These are phyloP conservation scores for Pangasius macronema DNA, from an alignment of 2,797 vertebrate genomes.

Conservation along the genomic window DNA sequence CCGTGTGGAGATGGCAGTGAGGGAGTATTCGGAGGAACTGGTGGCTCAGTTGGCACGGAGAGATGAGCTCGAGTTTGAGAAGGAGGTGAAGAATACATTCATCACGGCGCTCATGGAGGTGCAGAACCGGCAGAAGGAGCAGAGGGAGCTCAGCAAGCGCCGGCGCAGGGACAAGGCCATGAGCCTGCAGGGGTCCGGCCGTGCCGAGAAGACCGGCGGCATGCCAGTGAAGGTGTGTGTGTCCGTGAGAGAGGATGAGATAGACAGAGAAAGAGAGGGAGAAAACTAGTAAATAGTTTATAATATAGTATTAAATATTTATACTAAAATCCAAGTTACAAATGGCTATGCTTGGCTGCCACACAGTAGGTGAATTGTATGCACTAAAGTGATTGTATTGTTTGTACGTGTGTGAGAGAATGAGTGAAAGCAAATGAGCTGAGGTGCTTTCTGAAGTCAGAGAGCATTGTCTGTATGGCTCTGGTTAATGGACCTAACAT, in stretches of 20 bases:
- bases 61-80: conserved; percentile 92
- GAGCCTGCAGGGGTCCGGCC: conserved; percentile 79
- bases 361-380: not conserved
- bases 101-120: conserved; percentile 91
- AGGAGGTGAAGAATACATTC: conserved; percentile 95
- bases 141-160: conserved; percentile 85
- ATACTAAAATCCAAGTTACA: not conserved
- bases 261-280: not conserved
- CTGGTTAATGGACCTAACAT: conserved; percentile 64
- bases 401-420: not conserved
- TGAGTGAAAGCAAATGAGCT: conserved; percentile 12
- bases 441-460: conserved; percentile 30
- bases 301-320: conserved; percentile 1
- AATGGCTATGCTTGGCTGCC: not conserved
- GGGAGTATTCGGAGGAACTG: conserved; percentile 88
- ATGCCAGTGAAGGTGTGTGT: conserved; percentile 86
- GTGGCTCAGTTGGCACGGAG: conserved; percentile 89
- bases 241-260: not conserved
- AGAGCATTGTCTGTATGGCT: conserved; percentile 18
- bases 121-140: conserved; percentile 93
- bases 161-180: conserved; percentile 85
- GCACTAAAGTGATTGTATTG: not conserved
- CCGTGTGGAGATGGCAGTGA: conserved; percentile 82
- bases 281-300: not conserved
- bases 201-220: conserved; percentile 78